phyloP scores from a whole-genome alignment of 2,888 invertebrate genomes.

The Thymelicus lineola region DNA sequence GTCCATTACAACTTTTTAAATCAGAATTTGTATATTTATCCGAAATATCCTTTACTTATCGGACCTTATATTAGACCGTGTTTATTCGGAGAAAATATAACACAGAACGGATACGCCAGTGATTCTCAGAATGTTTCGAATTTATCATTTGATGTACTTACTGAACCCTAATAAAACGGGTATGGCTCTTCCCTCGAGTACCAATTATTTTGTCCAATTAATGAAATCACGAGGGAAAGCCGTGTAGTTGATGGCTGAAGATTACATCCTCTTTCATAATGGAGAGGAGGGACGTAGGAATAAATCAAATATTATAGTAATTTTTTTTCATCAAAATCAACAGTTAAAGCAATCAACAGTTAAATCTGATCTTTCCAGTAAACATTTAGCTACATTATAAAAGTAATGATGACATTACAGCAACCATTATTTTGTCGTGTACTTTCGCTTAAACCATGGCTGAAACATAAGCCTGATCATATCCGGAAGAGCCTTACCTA shows the following conservation, averaged over 20 bases:
- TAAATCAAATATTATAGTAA: too few species aligned
- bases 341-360: too few species aligned
- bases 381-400: background rate
- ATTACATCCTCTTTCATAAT: background rate
- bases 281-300: too few species aligned
- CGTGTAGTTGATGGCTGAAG: background rate
- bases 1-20: too few species aligned
- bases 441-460: too few species aligned
- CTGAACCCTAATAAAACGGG: background rate
- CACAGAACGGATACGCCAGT: too few species aligned
- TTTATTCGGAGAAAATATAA: too few species aligned
- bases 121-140: background rate
- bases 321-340: too few species aligned
- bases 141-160: background rate
- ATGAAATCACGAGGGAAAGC: background rate
- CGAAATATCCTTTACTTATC: too few species aligned
- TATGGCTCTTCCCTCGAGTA: background rate
- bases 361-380: too few species aligned
- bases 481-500: background rate
- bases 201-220: slow-evolving; percentile 10
- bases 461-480: background rate
- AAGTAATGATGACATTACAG: background rate
- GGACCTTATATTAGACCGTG: too few species aligned
- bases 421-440: background rate
- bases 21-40: too few species aligned